Base-by-base conservation (phyloP, 2,888 invertebrate genomes). In the Drosophila leonis region DNA sequence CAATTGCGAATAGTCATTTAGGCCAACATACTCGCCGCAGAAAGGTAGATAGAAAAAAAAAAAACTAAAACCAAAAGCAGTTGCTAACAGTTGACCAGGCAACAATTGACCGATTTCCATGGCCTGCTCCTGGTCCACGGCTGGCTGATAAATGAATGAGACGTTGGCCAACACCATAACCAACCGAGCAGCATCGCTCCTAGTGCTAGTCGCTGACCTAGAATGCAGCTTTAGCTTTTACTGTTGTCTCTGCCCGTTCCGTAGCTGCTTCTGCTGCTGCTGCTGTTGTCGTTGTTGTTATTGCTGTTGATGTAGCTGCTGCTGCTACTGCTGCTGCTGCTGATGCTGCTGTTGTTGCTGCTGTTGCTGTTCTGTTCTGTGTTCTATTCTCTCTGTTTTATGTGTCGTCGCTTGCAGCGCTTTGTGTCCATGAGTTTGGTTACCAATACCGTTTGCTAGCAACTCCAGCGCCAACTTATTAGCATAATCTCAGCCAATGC, bases 191-290 rank as follows among this genome's bases (percentile, higher is more conserved):
- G 52, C 84, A 66, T 66, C 51, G 59, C 80, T 75, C 56, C 65
- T 67, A 70, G 63, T 70, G 67, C 65, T 81, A 84, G 88, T 83
- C 88, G 76, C 69, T 84, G 84, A 88, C 84, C 90, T 86, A 88
- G 88, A 90, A 88, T 90, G 87, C 81, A 88, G 70, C 83, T 68
- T 83, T 59, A 78, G 88, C 88, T 90, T 90, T 85, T 90, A 90
- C 90, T 85, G 84, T 84, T 90, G 77, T 84, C 72, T 73, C 73
- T 80, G 77, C 66, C 70, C 75, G 82, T 80, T 80, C 76, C 80
- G 69, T 82, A 75, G 88, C 70, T 86, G 81, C 65, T 72, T 65
- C 48, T 61, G 65, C 49, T 54, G 72, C 61, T 44, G 24, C 24
- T 72, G 57, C 61, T 63, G 61, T 42, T 70, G 52, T 31, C 48